Evolutionary conservation across 2,113 vertebrate species (phyloP).

Genomic region (Rousettus leschenaultii): DNA sequence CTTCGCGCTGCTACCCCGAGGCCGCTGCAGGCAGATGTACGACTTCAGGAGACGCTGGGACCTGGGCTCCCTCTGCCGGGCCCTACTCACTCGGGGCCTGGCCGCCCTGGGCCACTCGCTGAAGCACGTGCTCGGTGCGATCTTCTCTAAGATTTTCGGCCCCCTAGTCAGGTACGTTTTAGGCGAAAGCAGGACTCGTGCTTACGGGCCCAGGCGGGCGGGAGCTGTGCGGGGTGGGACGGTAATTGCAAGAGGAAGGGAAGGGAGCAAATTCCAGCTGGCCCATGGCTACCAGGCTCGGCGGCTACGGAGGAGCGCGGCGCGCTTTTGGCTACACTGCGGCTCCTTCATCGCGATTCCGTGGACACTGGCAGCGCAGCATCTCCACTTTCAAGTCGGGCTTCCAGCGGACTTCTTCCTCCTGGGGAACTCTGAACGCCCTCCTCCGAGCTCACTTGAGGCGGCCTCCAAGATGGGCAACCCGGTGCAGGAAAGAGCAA

Average conservation of each 20-base stretch:
- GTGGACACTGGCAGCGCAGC: neutral
- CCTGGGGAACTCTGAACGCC: neutral
- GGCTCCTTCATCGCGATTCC: neutral
- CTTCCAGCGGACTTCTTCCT: neutral
- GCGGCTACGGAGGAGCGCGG: neutral
- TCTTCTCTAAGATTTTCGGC: constrained; percentile 74
- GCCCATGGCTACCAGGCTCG: neutral
- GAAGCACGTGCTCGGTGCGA: constrained; percentile 72
- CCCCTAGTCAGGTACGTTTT: constrained; percentile 71
- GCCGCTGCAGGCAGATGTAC: constrained; percentile 76
- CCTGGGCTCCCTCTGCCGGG: constrained; percentile 77
- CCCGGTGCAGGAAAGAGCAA: neutral
- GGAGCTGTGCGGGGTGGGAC: neutral
- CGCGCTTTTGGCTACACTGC: neutral
- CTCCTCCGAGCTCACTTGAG: neutral
- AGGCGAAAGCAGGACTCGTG: neutral
- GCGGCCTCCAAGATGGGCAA: neutral
- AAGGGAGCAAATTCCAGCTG: constrained; percentile 55
- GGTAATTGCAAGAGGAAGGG: neutral
- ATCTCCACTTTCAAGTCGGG: neutral
- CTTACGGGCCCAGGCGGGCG: neutral
- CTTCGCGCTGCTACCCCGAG: constrained; percentile 63
- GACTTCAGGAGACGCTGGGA: constrained; percentile 76
- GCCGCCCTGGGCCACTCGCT: constrained; percentile 73
- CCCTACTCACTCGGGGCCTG: constrained; percentile 76